Base-by-base conservation (phyloP, 1,140 invertebrate genomes). In the Archivesica marissinica region DNA sequence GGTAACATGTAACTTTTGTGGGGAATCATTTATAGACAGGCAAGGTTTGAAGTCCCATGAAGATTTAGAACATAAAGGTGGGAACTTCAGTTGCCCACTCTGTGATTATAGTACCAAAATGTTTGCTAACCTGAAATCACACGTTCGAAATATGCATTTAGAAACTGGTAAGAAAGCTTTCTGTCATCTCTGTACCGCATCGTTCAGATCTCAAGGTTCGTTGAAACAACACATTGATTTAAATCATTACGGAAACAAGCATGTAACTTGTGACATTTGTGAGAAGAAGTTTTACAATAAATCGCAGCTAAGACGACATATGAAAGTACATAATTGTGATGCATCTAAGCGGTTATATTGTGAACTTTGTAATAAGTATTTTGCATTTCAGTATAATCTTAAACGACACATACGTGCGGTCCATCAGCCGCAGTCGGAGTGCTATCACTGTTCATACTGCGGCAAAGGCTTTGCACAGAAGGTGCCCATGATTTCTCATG, bases 371-470 rank as follows among this genome's bases (percentile, higher is more conserved):
- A 83, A 85, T 0, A 88, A 88, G 70, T 66, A 85, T 11, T 92
- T 92, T 66, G 82, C 85, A 61, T 90, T 85, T 83, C 76, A 85
- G 59, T 86, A 81, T 52, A 92, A 92, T 75, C 80, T 89, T 17
- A 81, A 89, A 35, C 75, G 91, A 41, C 91, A 92, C 59, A 81
- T 88, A 17, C 25, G 61, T 30, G 38, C 85, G 15, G 70, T 92
- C 9, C 90, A 92, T 79, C 59, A 80, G 38, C 80, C 84, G 6
- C 83, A 87, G 54, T 52, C 52, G 15, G 90, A 91, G 75, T 81
- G 72, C 2, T 91, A 85, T 54, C 91, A 92, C 82, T 92, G 91
- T 64, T 90, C 91, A 4, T 92, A 92, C 66, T 92, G 91, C 80
- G 91, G 90, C 17, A 90, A 89, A 80, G 90, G 90, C 1, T 92